Percentiles rank a stretch among this genome's conserved stretches.
Conservation (phyloP, 1,140 invertebrate genomes). For the Lordiphosa clarofinis region DNA sequence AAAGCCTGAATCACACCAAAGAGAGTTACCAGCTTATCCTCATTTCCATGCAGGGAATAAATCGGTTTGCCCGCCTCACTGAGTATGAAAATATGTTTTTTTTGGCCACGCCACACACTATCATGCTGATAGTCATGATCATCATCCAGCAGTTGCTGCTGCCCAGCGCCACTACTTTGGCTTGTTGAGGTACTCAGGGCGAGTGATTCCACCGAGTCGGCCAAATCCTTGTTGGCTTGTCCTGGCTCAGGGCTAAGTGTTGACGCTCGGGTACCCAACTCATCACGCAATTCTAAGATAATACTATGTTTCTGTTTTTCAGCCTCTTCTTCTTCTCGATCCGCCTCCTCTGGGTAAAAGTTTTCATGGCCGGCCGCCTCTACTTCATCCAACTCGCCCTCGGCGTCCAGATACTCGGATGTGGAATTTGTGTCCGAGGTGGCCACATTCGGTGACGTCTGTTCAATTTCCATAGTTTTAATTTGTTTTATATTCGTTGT, state of each 20-base stretch:
- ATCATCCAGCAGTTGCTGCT: slow-evolving; percentile 33
- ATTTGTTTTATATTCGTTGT: slow-evolving; percentile 4
- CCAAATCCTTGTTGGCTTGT: slow-evolving; percentile 28
- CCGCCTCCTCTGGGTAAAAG: slow-evolving; percentile 60
- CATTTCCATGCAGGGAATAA: slow-evolving; percentile 96
- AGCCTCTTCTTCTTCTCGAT: slow-evolving; percentile 32
- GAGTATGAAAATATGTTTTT: slow-evolving; percentile 96
- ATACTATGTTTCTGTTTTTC: slow-evolving; percentile 61
- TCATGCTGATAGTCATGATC: slow-evolving; percentile 82
- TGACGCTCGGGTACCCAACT: slow-evolving; percentile 19
- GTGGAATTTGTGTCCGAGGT: slow-evolving; percentile 56
- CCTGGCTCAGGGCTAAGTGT: slow-evolving; percentile 45
- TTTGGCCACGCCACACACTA: slow-evolving; percentile 88
- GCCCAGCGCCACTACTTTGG: slow-evolving; percentile 38
- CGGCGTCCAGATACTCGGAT: slow-evolving; percentile 63
- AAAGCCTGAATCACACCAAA: slow-evolving; percentile 98
- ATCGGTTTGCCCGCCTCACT: slow-evolving; percentile 98
- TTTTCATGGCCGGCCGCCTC: slow-evolving; percentile 30
- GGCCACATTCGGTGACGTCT: slow-evolving; percentile 46
- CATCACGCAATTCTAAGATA: slow-evolving; percentile 60
- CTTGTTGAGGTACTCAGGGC: slow-evolving; percentile 63
- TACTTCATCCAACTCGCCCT: slow-evolving; percentile 46
- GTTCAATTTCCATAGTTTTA: slow-evolving; percentile 55
- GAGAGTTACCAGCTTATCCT: slow-evolving; percentile 95
- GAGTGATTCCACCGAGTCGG: slow-evolving; percentile 58